Conservation (phyloP, 2,888 invertebrate species). For the Molorchus minor region DNA sequence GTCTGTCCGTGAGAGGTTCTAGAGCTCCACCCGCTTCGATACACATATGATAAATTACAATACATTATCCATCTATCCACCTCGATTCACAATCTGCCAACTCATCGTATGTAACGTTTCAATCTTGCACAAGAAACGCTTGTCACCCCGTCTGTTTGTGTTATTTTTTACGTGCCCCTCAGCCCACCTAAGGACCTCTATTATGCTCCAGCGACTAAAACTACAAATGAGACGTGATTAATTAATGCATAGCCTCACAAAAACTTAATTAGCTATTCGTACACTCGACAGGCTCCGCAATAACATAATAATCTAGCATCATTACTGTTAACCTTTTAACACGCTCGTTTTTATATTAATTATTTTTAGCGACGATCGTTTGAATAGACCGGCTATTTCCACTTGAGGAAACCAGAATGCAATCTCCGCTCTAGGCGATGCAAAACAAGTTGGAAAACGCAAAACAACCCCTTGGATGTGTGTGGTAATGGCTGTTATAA, state of each 20-base stretch:
- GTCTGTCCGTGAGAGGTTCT: too few species aligned
- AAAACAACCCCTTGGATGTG: neutral
- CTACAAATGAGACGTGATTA: neutral
- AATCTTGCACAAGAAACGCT: neutral
- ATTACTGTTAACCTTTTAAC: slow-evolving; percentile 34
- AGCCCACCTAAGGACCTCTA: neutral
- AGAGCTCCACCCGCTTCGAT: too few species aligned
- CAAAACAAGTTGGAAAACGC: neutral
- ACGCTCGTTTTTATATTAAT: slow-evolving; percentile 30
- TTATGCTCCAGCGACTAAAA: neutral
- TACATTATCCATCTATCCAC: too few species aligned
- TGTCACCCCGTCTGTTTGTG: neutral
- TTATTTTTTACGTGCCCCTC: neutral
- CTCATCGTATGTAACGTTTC: neutral
- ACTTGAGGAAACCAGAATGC: neutral
- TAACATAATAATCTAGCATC: slow-evolving; percentile 24
- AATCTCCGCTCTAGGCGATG: slow-evolving; percentile 1
- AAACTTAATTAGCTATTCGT: slow-evolving; percentile 11
- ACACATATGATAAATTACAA: too few species aligned
- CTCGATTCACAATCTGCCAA: neutral
- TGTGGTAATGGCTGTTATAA: slow-evolving; percentile 1
- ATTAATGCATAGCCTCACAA: neutral
- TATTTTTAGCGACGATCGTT: slow-evolving; percentile 28
- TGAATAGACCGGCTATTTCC: slow-evolving; percentile 19
- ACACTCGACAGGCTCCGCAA: slow-evolving; percentile 12